Percentiles rank a stretch among this genome's conserved stretches.
Evolutionary conservation across 2,113 vertebrate species (phyloP).

Genomic region (Atlantisia rogersi): DNA sequence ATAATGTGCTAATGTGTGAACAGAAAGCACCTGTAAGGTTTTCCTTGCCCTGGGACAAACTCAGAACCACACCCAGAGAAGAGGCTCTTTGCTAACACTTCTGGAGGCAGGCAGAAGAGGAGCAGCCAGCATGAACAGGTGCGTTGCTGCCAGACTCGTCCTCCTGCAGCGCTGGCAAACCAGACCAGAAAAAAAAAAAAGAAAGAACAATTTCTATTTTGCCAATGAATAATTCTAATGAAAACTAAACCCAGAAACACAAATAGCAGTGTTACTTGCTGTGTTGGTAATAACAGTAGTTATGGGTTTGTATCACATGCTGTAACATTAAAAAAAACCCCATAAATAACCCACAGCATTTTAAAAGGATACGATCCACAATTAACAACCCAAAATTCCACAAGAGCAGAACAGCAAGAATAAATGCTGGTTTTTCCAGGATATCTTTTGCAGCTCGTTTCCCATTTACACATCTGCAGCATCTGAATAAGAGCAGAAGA

Average conservation of each 20-base stretch:
- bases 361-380: constrained; percentile 94
- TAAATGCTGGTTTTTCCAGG: constrained; percentile 82
- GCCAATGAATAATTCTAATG: neutral
- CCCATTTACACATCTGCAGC: constrained; percentile 83
- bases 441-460: constrained; percentile 80
- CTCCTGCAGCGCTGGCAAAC: neutral
- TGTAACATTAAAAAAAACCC: neutral
- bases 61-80: neutral
- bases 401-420: constrained; percentile 87
- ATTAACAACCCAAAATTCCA: constrained; percentile 95
- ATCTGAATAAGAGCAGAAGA: constrained; percentile 74
- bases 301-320: neutral
- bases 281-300: neutral
- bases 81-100: neutral
- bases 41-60: neutral
- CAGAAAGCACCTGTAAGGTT: neutral
- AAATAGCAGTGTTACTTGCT: neutral
- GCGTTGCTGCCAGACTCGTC: neutral
- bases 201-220: neutral
- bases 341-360: rapidly evolving
- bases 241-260: neutral
- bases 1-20: neutral
- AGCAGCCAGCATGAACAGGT: neutral
- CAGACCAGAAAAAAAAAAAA: neutral
- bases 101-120: rapidly evolving